These are phyloP conservation scores for Colostygia pectinataria DNA, from an alignment of 2,888 invertebrate species.

Conservation along the genomic window DNA sequence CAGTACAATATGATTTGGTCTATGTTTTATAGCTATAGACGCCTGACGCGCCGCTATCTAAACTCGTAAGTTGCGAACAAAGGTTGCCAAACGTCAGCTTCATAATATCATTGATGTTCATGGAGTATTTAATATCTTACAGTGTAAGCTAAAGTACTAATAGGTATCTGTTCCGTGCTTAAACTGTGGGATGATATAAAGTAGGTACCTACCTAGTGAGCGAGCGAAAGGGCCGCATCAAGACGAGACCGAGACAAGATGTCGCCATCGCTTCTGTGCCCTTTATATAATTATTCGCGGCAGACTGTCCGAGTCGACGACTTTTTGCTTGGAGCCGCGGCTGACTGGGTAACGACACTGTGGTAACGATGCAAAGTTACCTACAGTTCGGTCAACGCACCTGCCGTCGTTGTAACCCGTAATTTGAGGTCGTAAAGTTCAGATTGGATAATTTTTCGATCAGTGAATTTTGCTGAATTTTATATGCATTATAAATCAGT, in stretches of 20 bases:
- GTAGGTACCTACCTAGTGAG: conserved; percentile 23
- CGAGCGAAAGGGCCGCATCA: conserved; percentile 35
- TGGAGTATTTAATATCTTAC: too few species aligned
- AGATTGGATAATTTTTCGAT: conserved; percentile 32
- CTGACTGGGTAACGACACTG: conserved; percentile 42
- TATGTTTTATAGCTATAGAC: conserved; percentile 11
- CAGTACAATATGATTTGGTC: conserved; percentile 11
- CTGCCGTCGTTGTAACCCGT: conserved; percentile 36
- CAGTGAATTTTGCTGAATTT: conserved; percentile 30
- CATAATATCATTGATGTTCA: too few species aligned
- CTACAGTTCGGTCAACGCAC: conserved; percentile 35
- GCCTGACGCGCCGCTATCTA: not conserved
- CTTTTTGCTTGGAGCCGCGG: conserved; percentile 58
- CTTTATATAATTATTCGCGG: conserved; percentile 65
- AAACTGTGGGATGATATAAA: too few species aligned
- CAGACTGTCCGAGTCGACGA: conserved; percentile 58
- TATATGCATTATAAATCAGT: conserved; percentile 35
- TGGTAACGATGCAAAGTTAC: conserved; percentile 44
- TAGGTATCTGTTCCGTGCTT: too few species aligned
- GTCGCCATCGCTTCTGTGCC: conserved; percentile 61
- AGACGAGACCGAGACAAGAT: conserved; percentile 70
- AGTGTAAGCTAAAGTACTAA: too few species aligned
- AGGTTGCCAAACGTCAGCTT: too few species aligned
- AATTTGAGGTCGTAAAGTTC: conserved; percentile 39
- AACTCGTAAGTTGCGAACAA: too few species aligned